These are phyloP conservation scores for Craterocephalus amniculus DNA, from an alignment of 2,797 vertebrate species.

Conservation along the genomic window DNA sequence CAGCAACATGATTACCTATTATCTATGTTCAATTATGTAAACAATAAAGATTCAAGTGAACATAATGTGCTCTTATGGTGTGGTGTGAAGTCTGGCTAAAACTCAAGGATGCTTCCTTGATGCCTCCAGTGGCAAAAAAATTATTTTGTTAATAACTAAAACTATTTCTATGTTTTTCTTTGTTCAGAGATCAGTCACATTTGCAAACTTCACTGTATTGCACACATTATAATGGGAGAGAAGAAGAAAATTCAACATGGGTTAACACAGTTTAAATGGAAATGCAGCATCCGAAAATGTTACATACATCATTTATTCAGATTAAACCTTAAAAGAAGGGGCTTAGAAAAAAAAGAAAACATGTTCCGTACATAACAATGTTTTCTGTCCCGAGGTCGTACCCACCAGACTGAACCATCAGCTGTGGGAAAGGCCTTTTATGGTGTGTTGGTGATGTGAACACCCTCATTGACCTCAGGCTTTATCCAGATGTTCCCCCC, in stretches of 20 bases:
- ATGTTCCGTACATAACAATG: constrained; percentile 9
- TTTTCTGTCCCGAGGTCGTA: constrained; percentile 51
- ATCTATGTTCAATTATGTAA: constrained; percentile 84
- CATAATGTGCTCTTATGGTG: constrained; percentile 26
- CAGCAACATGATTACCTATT: constrained; percentile 72
- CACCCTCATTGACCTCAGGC: constrained; percentile 69
- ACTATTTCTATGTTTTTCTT: not conserved
- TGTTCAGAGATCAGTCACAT: not conserved
- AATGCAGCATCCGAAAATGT: no score
- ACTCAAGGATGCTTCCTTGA: not conserved
- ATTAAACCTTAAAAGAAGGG: no score
- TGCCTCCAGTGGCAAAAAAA: not conserved
- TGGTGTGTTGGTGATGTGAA: constrained; percentile 70
- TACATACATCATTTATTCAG: no score
- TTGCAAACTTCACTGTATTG: not conserved
- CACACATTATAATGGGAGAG: not conserved
- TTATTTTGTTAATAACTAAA: not conserved
- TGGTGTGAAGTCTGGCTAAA: constrained; percentile 21
- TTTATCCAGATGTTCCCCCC: constrained; percentile 76
- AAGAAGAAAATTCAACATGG: not conserved
- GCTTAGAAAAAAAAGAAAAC: not conserved
- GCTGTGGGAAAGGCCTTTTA: constrained; percentile 71
- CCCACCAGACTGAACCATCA: constrained; percentile 46
- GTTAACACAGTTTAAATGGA: not conserved
- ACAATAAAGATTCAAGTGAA: constrained; percentile 84